A percentile compares a stretch with the other conserved stretches of the same genome.
phyloP scores from a whole-genome alignment of 2,113 vertebrate genomes.

The Stomatorhinus ivindoensis region DNA sequence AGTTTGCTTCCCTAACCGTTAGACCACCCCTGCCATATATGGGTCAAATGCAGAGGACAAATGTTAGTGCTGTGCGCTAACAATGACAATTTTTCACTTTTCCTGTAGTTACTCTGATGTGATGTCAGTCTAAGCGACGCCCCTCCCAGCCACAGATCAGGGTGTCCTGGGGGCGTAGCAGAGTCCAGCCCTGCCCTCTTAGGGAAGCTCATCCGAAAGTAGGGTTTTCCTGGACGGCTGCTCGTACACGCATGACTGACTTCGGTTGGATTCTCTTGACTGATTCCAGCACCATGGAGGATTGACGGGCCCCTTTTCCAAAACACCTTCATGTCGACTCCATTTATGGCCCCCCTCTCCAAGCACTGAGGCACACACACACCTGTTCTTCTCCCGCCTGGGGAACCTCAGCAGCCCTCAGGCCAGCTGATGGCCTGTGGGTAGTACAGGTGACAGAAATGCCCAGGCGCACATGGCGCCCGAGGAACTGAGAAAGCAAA shows the following conservation, averaged over 20 bases:
- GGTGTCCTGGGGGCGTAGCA: background rate
- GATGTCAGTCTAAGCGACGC: background rate
- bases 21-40: background rate
- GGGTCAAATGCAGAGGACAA: background rate
- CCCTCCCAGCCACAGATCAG: background rate
- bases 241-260: constrained; percentile 39
- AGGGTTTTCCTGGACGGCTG: background rate
- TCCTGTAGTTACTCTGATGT: background rate
- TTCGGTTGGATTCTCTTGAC: constrained; percentile 53
- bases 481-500: background rate
- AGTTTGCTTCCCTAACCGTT: too few relatives aligned
- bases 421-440: background rate
- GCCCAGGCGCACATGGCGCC: background rate
- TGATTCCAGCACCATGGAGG: constrained; percentile 43
- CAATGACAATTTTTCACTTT: background rate
- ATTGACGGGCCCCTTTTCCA: constrained; percentile 7
- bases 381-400: constrained; percentile 15
- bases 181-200: background rate
- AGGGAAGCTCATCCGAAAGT: background rate
- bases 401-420: background rate
- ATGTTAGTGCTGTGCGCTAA: background rate
- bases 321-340: constrained; percentile 24
- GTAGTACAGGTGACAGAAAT: background rate
- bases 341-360: constrained; percentile 19
- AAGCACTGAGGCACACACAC: constrained; percentile 1